phyloP scores from a whole-genome alignment of 2,888 invertebrate genomes.

The Hirtodrosophila duncani region DNA sequence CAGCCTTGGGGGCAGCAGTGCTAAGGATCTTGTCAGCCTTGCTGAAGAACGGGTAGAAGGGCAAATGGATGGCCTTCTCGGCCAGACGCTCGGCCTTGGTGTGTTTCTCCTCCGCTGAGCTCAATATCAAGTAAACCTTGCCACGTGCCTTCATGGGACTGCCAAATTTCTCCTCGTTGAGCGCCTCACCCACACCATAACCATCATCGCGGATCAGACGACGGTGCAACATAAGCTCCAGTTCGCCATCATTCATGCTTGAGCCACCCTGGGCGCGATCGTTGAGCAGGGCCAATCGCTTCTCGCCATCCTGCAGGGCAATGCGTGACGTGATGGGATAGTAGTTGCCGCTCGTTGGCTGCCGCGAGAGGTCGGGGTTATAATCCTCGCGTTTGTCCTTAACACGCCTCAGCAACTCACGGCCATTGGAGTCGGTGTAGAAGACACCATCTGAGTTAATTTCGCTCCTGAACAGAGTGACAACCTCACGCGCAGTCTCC shows the following conservation, averaged over 20 bases:
- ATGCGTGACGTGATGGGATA: constrained; percentile 94
- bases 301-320: constrained; percentile 81
- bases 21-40: constrained; percentile 70
- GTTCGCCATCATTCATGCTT: constrained; percentile 85
- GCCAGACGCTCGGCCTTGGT: constrained; percentile 78
- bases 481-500: constrained; percentile 88
- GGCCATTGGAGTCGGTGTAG: constrained; percentile 96
- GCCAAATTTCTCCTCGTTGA: constrained; percentile 88
- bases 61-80: constrained; percentile 80
- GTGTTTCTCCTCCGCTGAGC: background rate
- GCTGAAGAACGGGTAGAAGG: constrained; percentile 82
- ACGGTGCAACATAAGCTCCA: constrained; percentile 92
- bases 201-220: constrained; percentile 91
- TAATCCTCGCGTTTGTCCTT: constrained; percentile 87
- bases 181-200: constrained; percentile 92
- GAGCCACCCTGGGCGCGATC: constrained; percentile 90
- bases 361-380: constrained; percentile 81
- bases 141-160: constrained; percentile 85
- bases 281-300: constrained; percentile 79
- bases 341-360: constrained; percentile 91
- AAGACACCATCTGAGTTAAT: constrained; percentile 84
- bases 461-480: constrained; percentile 85
- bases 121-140: constrained; percentile 81
- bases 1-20: constrained; percentile 76
- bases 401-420: constrained; percentile 87